Base-by-base conservation (phyloP, 2,797 vertebrate species). In the Falco rusticolus region DNA sequence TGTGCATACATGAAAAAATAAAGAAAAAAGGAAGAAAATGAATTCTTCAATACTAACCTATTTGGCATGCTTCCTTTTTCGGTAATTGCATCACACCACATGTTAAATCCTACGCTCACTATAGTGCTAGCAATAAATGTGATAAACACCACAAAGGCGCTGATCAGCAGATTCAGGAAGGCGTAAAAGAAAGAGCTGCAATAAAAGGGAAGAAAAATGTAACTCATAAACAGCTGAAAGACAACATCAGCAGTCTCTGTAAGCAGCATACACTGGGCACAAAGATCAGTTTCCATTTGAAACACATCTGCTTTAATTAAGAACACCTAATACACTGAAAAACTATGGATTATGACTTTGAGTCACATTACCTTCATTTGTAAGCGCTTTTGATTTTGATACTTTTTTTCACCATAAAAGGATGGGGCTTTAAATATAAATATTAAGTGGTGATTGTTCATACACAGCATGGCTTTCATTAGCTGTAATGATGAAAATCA, bases 41-140 rank as follows among this genome's bases (percentile, higher is more conserved):
- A 90, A 29, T 70, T 94, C 37, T 95, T 85, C 50, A 72, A 45
- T 93, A 96, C 98, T 65, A 88, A 99, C 99, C 99, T 99, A 98
- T 98, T 98, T 54, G 98, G 98, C 98, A 98, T 97, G 34, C 97
- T 98, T 93, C 99, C 99, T 77, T 98, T 98, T 96, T 99, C 99
- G 0, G 99, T 99, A 97, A 99, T 91, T 84, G 99, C 98, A 34
- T 99, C 99, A 31, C 99, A 99, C 99, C 99, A 99, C 98, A 99
- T 98, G 97, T 99, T 99, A 97, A 99, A 99, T 65, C 99, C 99
- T 97, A 99, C 99, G 12, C 98, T 99, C 97, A 99, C 98, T 21
- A 99, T 99, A 91, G 99, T 99, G 98, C 99, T 99, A 96, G 99
- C 99, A 79, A 99, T 98, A 98, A 99, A 99, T 94, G 99, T 98